phyloP scores from a whole-genome alignment of 2,888 invertebrate species.

The Drosophila picticornis region DNA sequence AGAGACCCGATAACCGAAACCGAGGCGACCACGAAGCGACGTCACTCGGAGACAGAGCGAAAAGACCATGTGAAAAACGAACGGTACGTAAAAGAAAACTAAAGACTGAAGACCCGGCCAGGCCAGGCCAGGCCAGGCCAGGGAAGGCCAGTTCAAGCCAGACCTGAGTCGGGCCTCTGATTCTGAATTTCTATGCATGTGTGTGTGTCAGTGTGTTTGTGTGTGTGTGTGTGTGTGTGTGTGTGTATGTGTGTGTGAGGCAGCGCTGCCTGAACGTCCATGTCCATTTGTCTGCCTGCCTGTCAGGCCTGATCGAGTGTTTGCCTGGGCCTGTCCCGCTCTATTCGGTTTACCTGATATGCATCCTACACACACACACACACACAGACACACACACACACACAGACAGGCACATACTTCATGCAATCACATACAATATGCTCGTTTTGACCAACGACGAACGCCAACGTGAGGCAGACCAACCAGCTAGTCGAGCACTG shows the following conservation, averaged over 20 bases:
- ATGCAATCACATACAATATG: slow-evolving; percentile 1
- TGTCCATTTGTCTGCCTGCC: slow-evolving; percentile 58
- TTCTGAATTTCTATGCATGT: slow-evolving; percentile 10
- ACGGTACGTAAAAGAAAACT: slow-evolving; percentile 57
- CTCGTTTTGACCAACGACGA: slow-evolving; percentile 46
- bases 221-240: slow-evolving; percentile 14
- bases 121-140: slow-evolving; percentile 26
- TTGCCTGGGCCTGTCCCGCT: slow-evolving; percentile 47
- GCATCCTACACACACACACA: slow-evolving; percentile 22
- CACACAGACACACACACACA: background rate
- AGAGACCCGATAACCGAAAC: slow-evolving; percentile 53
- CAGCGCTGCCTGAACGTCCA: slow-evolving; percentile 45
- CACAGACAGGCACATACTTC: background rate
- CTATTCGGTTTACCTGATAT: slow-evolving; percentile 48
- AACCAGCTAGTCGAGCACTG: slow-evolving; percentile 53
- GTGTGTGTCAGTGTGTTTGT: slow-evolving; percentile 11
- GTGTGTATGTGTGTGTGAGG: slow-evolving; percentile 28
- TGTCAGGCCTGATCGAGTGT: slow-evolving; percentile 49
- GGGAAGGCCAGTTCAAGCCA: slow-evolving; percentile 9
- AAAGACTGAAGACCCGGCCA: slow-evolving; percentile 44
- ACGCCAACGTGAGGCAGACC: slow-evolving; percentile 49
- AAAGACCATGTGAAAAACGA: slow-evolving; percentile 64
- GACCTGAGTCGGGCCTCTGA: slow-evolving; percentile 41
- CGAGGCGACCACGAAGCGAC: slow-evolving; percentile 54
- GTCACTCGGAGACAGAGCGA: slow-evolving; percentile 42